phyloP scores from a whole-genome alignment of 2,113 vertebrate genomes.

The Myocastor coypus region DNA sequence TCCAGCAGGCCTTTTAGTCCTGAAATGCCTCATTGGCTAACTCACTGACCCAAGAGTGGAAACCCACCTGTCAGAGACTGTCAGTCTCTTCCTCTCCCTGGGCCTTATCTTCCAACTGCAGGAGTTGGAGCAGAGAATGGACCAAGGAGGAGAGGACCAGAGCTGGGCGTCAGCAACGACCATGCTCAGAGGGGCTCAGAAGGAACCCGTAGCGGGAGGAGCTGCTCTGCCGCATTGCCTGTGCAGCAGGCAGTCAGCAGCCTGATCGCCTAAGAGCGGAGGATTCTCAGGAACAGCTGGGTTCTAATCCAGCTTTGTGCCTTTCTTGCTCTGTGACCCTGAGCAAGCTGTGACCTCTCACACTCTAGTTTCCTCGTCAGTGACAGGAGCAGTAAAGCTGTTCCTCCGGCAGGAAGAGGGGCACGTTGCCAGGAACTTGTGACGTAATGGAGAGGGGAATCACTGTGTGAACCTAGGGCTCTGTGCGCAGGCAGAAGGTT shows the following conservation, averaged over 20 bases:
- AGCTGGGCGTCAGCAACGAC: not conserved
- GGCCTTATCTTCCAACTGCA: not conserved
- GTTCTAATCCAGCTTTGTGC: not conserved
- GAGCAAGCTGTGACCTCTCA: not conserved
- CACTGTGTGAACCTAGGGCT: not conserved
- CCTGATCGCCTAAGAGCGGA: not conserved
- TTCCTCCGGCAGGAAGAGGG: rapidly evolving
- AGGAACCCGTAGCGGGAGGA: not conserved
- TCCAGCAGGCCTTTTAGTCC: not conserved
- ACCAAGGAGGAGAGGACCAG: not conserved
- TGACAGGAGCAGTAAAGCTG: not conserved
- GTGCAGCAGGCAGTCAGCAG: rapidly evolving
- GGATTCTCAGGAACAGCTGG: not conserved
- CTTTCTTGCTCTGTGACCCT: not conserved
- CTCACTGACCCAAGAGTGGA: not conserved
- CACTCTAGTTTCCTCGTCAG: not conserved
- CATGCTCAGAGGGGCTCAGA: not conserved
- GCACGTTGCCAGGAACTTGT: not conserved
- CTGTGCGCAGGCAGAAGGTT: not conserved
- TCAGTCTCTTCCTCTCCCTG: not conserved
- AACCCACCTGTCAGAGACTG: not conserved
- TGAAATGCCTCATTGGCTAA: not conserved
- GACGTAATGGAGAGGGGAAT: not conserved
- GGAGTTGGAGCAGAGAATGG: not conserved
- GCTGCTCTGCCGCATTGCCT: rapidly evolving